Evolutionary conservation across 2,797 vertebrate genomes (phyloP).

Genomic region (Alfaro cultratus): DNA sequence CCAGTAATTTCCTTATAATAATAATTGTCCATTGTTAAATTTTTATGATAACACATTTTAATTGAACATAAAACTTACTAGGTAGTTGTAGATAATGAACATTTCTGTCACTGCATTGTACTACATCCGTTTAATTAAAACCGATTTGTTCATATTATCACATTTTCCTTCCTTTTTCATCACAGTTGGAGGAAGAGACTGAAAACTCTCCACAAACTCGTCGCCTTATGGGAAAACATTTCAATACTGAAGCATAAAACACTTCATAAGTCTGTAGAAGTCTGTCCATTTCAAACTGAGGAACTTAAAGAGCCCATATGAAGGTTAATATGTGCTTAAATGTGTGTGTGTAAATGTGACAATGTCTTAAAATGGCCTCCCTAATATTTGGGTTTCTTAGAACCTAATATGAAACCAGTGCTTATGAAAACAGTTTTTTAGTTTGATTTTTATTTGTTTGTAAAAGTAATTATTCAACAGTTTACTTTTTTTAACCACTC

Average conservation of each 20-base stretch:
- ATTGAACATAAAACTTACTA: not conserved
- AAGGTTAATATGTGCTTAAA: constrained; percentile 1
- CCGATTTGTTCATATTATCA: not conserved
- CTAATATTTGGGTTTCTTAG: constrained; percentile 6
- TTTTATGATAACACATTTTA: not conserved
- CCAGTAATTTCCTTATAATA: not conserved
- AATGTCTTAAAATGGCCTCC: not conserved
- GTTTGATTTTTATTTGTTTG: constrained; percentile 16
- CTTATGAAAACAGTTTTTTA: constrained; percentile 29
- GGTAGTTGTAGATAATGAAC: not conserved
- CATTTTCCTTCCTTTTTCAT: constrained; percentile 26
- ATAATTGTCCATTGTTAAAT: not conserved
- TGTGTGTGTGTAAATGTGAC: not conserved
- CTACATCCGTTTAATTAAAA: not conserved
- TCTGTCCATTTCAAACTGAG: not conserved
- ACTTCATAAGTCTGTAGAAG: not conserved
- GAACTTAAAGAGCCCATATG: not conserved
- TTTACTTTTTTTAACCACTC: constrained; percentile 19
- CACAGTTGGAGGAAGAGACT: constrained; percentile 74
- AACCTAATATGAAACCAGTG: constrained; percentile 5
- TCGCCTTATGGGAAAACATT: constrained; percentile 64
- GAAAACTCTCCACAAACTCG: constrained; percentile 61
- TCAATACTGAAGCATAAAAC: constrained; percentile 44
- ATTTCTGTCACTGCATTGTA: not conserved
- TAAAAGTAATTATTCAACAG: constrained; percentile 15